Percentiles rank a stretch among this genome's conserved stretches.
phyloP scores from a whole-genome alignment of 2,113 vertebrate genomes.

The Cavia porcellus region DNA sequence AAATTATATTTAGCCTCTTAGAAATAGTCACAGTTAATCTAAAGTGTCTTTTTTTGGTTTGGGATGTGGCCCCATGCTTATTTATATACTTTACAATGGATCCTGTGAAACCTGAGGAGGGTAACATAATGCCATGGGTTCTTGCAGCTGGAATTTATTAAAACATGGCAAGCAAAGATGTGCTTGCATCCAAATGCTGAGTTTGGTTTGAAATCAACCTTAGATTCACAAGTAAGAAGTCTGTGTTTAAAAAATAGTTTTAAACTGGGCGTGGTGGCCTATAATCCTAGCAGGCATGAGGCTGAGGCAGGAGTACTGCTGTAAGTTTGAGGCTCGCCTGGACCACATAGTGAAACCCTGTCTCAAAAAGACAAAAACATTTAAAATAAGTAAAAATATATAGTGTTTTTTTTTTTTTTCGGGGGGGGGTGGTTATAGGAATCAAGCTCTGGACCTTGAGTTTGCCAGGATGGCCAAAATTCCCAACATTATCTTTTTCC shows the following conservation, averaged over 20 bases:
- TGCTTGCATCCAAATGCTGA: neutral
- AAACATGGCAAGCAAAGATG: neutral
- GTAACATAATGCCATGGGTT: neutral
- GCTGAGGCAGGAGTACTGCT: neutral
- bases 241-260: neutral
- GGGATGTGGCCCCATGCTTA: neutral
- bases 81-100: neutral
- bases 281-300: neutral
- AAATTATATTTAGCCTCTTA: no score
- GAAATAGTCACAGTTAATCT: neutral
- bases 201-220: neutral
- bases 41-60: conserved; percentile 13
- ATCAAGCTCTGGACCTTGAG: no score
- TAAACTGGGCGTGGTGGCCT: neutral
- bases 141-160: conserved; percentile 26
- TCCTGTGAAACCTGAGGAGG: neutral
- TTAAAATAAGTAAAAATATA: no score
- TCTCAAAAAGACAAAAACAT: no score
- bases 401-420: no score
- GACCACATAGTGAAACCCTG: neutral
- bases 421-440: no score
- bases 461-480: neutral
- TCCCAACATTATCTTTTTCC: neutral
- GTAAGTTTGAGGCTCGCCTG: neutral
- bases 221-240: neutral